Evolutionary conservation across 2,113 vertebrate genomes (phyloP).

Genomic region (Myanophis thanlyinensis): DNA sequence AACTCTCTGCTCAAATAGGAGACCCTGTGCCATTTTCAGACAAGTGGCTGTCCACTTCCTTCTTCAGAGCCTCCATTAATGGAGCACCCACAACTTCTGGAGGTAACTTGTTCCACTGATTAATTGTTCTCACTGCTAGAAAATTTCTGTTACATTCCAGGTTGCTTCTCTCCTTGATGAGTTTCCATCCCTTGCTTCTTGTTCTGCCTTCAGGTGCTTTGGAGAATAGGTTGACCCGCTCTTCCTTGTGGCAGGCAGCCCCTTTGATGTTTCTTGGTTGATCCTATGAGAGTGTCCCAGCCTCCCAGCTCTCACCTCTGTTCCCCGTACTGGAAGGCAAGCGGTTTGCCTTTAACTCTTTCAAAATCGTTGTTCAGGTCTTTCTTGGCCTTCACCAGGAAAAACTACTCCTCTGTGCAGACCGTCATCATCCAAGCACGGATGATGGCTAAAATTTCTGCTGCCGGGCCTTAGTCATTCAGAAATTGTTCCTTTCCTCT

Average conservation of each 20-base stretch:
- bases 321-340: neutral
- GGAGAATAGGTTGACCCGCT: neutral
- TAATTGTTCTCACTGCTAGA: neutral
- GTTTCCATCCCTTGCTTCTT: neutral
- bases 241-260: neutral
- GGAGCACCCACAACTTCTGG: neutral
- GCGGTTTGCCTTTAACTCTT: neutral
- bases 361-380: neutral
- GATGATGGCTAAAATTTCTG: neutral
- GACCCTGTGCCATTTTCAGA: neutral
- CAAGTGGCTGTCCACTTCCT: neutral
- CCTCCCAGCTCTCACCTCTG: neutral
- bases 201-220: neutral
- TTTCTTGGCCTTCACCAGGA: neutral
- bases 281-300: neutral
- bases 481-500: neutral
- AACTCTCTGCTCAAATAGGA: neutral
- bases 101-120: neutral
- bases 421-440: neutral
- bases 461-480: neutral
- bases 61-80: neutral
- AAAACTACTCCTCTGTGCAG: neutral
- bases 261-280: neutral
- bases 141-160: neutral
- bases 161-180: neutral